Evolutionary conservation across 2,797 vertebrate species (phyloP), one percentile per base, ranked within the genome.

Genomic region (Neosilurus mollespiculum): DNA sequence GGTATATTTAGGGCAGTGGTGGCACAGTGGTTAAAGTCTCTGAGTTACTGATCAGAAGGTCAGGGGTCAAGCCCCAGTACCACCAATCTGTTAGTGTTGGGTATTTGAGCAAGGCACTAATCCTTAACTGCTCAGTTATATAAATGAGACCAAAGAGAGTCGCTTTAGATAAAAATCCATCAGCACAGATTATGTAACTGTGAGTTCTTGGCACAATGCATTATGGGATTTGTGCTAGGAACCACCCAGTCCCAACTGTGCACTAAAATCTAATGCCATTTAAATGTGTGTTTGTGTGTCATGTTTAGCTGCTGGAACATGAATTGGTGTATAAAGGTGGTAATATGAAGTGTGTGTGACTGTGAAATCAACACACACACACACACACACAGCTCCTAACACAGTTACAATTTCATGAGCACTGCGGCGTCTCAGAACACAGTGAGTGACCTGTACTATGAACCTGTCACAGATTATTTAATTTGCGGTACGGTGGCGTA

Each of bases 251-350:
- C n/a, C 37, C 9, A 18, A 26, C 77, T 65, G 90, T 92, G 89
- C 91, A 91, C 88, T 53, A 9, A 90, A 90, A 51, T 71, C 22
- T 4, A 91, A 93, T 90, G 91, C 93, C 93, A 94, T 93, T 94
- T 94, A 94, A 92, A 93, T n/a, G 51, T 70, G 61, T 76, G 53
- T 78, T 37, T 88, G 90, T 89, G 89, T 93, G 92, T 90, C 92
- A 12, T 77, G 66, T 62, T 70, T 69, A 61, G 81, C 70, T 80
- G 70, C 67, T 83, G 73, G 26, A 85, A 59, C 91, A 92, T 91
- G 93, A 94, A 94, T 94, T 94, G 93, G 93, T 91, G 92, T 93
- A 92, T 93, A 92, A 94, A 93, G 93, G 92, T 91, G 91, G 92
- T 94, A 94, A 94, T 93, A 91, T 91, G 91, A 81, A 30, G 59